phyloP scores from a whole-genome alignment of 2,888 invertebrate genomes.

The Dioctria linearis region DNA sequence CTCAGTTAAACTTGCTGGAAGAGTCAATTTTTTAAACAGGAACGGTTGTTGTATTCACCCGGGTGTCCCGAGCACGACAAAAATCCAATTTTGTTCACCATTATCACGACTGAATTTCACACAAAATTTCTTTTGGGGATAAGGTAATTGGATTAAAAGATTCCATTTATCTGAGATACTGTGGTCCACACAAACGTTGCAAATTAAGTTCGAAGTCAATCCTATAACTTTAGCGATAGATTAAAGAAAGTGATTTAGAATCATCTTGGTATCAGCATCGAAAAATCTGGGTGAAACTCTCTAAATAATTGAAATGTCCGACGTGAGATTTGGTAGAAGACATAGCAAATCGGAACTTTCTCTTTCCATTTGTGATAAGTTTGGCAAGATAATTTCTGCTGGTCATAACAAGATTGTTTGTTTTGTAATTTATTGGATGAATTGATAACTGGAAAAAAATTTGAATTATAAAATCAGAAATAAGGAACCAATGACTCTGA shows the following conservation, averaged over 20 bases:
- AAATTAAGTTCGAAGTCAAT: slow-evolving; percentile 45
- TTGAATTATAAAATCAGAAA: too few species aligned
- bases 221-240: slow-evolving; percentile 39
- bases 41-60: slow-evolving; percentile 27
- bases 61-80: slow-evolving; percentile 28
- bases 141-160: slow-evolving; percentile 46
- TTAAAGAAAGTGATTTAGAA: slow-evolving; percentile 27
- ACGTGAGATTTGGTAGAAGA: not conserved
- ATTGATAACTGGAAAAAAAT: too few species aligned
- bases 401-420: too few species aligned
- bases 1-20: slow-evolving; percentile 1
- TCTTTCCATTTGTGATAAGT: not conserved
- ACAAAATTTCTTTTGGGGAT: slow-evolving; percentile 25
- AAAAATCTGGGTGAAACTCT: not conserved
- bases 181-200: slow-evolving; percentile 23
- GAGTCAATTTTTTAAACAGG: slow-evolving; percentile 40
- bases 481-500: too few species aligned
- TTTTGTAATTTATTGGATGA: too few species aligned
- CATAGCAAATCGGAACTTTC: not conserved
- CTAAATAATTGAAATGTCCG: not conserved
- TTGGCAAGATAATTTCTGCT: too few species aligned
- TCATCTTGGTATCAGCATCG: not conserved
- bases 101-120: slow-evolving; percentile 28
- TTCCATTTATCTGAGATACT: slow-evolving; percentile 41
- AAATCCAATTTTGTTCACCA: slow-evolving; percentile 41